A percentile compares a stretch with the other conserved stretches of the same genome.
Conservation (phyloP, 1,140 invertebrate genomes). For the Sitodiplosis mosellana region DNA sequence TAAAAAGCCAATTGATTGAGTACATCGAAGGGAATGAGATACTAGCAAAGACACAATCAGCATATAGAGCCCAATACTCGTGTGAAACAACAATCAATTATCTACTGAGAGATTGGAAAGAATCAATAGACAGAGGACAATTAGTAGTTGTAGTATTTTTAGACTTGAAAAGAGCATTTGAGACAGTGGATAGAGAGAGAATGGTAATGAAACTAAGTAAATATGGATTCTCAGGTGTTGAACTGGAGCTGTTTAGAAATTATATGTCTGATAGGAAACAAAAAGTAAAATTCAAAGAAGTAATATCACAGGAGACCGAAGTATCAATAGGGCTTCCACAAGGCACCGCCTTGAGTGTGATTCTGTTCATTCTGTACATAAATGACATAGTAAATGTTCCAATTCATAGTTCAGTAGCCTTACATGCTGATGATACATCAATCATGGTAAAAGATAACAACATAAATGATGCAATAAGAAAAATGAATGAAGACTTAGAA, state of each 20-base stretch:
- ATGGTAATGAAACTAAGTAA: slow-evolving; percentile 11
- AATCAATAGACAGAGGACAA: slow-evolving; percentile 7
- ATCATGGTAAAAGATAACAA: neutral
- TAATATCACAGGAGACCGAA: neutral
- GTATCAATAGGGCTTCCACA: slow-evolving; percentile 5
- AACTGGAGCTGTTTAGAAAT: slow-evolving; percentile 7
- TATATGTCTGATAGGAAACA: slow-evolving; percentile 7
- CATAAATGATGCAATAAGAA: neutral
- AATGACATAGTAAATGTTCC: neutral
- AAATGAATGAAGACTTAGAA: neutral
- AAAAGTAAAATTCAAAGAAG: neutral
- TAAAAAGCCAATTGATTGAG: slow-evolving; percentile 8
- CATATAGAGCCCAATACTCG: slow-evolving; percentile 10
- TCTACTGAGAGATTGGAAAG: slow-evolving; percentile 7
- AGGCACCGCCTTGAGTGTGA: slow-evolving; percentile 4
- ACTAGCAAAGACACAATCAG: slow-evolving; percentile 9
- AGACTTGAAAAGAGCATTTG: slow-evolving; percentile 17
- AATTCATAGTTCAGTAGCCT: neutral
- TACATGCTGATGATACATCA: neutral
- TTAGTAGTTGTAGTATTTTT: slow-evolving; percentile 10
- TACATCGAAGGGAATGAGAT: slow-evolving; percentile 11
- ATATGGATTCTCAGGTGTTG: slow-evolving; percentile 11
- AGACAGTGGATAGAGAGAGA: slow-evolving; percentile 12
- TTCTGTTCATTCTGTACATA: slow-evolving; percentile 2
- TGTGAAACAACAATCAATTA: slow-evolving; percentile 8